These are phyloP conservation scores for Patella vulgata DNA, from an alignment of 1,140 invertebrate species.

Conservation along the genomic window DNA sequence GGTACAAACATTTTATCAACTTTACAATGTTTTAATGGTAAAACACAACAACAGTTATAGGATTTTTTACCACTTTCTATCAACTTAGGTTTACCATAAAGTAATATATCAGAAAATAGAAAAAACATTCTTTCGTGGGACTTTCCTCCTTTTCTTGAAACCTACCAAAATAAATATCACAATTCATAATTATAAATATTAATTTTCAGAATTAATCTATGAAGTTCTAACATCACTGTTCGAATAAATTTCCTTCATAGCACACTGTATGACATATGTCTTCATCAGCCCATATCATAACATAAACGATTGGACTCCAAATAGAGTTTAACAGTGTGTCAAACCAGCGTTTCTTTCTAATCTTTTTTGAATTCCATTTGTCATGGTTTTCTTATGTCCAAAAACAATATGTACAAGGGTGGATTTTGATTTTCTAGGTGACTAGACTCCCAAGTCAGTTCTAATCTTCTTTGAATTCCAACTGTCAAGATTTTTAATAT, in stretches of 20 bases:
- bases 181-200: background rate
- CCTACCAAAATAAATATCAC: slow-evolving; percentile 38
- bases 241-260: no score
- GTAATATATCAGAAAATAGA: slow-evolving; percentile 66
- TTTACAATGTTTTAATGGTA: slow-evolving; percentile 63
- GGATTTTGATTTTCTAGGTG: no score
- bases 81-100: slow-evolving; percentile 64
- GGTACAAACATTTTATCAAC: slow-evolving; percentile 58
- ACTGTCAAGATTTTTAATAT: no score
- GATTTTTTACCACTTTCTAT: slow-evolving; percentile 56
- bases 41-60: slow-evolving; percentile 63
- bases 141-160: slow-evolving; percentile 65
- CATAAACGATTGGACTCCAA: background rate
- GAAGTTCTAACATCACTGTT: background rate
- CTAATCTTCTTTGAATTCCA: no score
- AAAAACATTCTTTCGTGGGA: slow-evolving; percentile 65
- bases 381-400: no score
- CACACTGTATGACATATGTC: no score
- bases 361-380: no score
- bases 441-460: no score
- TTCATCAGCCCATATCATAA: no score
- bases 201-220: background rate
- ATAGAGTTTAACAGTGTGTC: background rate
- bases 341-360: no score
- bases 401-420: no score